Base-by-base conservation (phyloP, 2,113 vertebrate genomes). In the Percopsis transmontana region DNA sequence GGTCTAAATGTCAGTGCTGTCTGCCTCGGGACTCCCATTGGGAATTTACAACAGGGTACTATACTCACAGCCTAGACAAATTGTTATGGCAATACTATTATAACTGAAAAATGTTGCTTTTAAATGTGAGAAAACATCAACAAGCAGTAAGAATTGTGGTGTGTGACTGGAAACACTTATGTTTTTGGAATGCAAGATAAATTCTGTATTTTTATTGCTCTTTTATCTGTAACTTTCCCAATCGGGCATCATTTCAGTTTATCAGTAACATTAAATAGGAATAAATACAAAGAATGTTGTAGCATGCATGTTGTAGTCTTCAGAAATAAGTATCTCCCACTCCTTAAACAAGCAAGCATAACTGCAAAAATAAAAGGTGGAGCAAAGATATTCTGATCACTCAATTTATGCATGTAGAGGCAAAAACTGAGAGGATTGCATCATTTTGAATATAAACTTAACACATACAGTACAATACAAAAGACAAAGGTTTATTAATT, bases 11-110 rank as follows among this genome's bases (percentile, higher is more conserved):
- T 62, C 68, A 68, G 57, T 59, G 12, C n/a, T 55, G 39, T 53
- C 68, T 60, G 62, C 70, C 48, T 72, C 50, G 13, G 50, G 64
- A 56, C 54, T 55, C 4, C 62, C 64, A 40, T 51, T 44, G 65
- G 65, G 76, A 62, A 67, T 67, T 65, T 69, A 23, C 70, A 56
- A 67, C 70, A 69, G 60, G 54, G 60, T 67, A 65, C 61, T 21
- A 15, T 59, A 58, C 72, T 80, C 77, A 71, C 62, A 70, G 65
- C 58, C 52, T 39, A 60, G 24, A 71, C 74, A 85, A 75, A 82
- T 79, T 67, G 68, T 72, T 59, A 58, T 55, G 60, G 55, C 69
- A 61, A 53, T 62, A 75, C 21, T 15, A 14, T 19, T 33, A 33
- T 33, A 33, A 7, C 14, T 7, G n/a, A 60, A 76, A n/a, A 19